Percentiles rank a stretch among this genome's conserved stretches.
These are phyloP conservation scores for Hyphantria cunea DNA, from an alignment of 1,140 invertebrate genomes.

Conservation along the genomic window DNA sequence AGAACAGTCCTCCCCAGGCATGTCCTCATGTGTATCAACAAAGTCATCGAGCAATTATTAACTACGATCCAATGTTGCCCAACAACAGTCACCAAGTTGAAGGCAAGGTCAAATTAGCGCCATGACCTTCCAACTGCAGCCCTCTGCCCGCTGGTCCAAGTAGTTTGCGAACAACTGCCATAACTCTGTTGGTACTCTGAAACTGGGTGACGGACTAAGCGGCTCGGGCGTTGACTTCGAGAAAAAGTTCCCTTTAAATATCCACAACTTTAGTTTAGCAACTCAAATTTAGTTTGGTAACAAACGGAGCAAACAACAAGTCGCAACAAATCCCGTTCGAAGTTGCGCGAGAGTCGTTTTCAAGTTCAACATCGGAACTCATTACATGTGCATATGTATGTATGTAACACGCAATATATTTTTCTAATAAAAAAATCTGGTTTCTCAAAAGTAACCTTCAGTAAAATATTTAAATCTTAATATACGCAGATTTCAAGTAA, in stretches of 20 bases:
- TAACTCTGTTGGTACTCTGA: slow-evolving; percentile 78
- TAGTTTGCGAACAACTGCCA: slow-evolving; percentile 80
- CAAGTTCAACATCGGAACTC: slow-evolving; percentile 59
- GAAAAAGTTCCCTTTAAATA: slow-evolving; percentile 82
- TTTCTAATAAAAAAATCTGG: too few relatives aligned
- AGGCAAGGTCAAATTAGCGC: slow-evolving; percentile 78
- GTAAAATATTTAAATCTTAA: too few relatives aligned
- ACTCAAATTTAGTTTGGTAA: slow-evolving; percentile 81
- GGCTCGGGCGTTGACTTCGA: slow-evolving; percentile 77
- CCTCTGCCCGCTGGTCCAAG: slow-evolving; percentile 68
- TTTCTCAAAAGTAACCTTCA: too few relatives aligned
- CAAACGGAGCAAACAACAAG: slow-evolving; percentile 78
- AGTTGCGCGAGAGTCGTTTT: slow-evolving; percentile 79
- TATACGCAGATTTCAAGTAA: too few relatives aligned
- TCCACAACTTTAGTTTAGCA: slow-evolving; percentile 80
- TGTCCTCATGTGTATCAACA: too few relatives aligned
- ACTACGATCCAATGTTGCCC: slow-evolving; percentile 47
- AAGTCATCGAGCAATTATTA: slow-evolving; percentile 46
- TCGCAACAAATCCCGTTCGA: slow-evolving; percentile 73
- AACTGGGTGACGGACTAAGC: slow-evolving; percentile 78
- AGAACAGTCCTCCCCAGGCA: too few relatives aligned
- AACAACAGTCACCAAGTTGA: slow-evolving; percentile 58
- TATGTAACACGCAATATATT: not conserved
- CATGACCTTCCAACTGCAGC: slow-evolving; percentile 76
- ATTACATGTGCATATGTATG: slow-evolving; percentile 10